Percentiles rank a stretch among this genome's conserved stretches.
Evolutionary conservation across 1,140 invertebrate species (phyloP).

Genomic region (Catajapyx aquilonaris): DNA sequence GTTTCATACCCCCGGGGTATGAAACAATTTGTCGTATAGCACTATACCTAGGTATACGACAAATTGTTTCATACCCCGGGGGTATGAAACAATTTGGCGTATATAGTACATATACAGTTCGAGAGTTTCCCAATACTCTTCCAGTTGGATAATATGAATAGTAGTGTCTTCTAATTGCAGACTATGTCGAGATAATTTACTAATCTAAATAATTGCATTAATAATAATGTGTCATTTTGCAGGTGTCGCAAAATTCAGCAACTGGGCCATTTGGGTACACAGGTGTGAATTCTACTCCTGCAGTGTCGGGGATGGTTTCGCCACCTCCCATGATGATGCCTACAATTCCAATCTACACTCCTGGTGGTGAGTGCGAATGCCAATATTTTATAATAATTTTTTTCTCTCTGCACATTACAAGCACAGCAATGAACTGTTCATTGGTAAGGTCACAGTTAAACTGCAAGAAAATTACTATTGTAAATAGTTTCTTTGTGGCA

Average conservation of each 20-base stretch:
- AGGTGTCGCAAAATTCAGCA: constrained; percentile 9
- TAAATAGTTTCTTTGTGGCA: no score
- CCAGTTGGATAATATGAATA: no score
- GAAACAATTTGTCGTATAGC: no score
- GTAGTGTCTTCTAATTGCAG: neutral
- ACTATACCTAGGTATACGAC: no score
- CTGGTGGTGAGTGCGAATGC: constrained; percentile 14
- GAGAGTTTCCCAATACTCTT: no score
- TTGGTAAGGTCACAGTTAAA: no score
- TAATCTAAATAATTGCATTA: constrained; percentile 3
- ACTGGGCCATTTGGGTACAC: constrained; percentile 14
- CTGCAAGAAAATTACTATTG: no score
- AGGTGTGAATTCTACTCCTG: constrained; percentile 16
- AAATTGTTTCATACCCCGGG: no score
- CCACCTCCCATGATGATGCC: constrained; percentile 34
- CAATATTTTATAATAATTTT: constrained; percentile 4
- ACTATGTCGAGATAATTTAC: neutral
- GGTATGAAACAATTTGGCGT: no score
- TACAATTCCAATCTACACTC: constrained; percentile 17
- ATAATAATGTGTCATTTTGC: constrained; percentile 2
- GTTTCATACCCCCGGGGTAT: no score
- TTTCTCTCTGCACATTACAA: neutral
- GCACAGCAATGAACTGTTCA: no score
- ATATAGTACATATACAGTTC: no score
- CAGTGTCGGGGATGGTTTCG: constrained; percentile 29